Percentiles rank a stretch among this genome's conserved stretches.
Conservation (phyloP, 92 coral and sea anemone species). For the Chrysogorgia sp. region DNA sequence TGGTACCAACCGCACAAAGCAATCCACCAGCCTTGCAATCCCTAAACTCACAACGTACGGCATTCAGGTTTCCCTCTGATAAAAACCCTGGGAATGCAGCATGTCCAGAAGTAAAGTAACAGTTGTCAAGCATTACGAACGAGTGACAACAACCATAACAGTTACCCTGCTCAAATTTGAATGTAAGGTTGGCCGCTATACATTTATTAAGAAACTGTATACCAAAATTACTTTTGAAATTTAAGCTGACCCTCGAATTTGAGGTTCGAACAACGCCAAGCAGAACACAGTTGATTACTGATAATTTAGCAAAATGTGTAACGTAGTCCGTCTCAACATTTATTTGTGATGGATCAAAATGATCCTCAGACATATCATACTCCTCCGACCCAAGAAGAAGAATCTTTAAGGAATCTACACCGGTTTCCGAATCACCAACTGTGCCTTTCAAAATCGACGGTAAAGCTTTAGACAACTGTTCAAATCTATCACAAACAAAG, state of each 20-base stretch:
- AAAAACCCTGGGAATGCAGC: neutral
- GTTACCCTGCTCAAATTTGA: neutral
- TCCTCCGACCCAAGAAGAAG: neutral
- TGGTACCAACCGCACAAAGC: conserved; percentile 46
- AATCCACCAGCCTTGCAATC: conserved; percentile 66
- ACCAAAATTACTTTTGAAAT: neutral
- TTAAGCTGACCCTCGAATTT: neutral
- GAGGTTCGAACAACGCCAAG: conserved; percentile 3
- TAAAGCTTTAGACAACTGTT: neutral
- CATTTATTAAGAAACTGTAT: neutral
- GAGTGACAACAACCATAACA: neutral
- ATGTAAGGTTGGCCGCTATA: neutral
- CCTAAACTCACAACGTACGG: conserved; percentile 62
- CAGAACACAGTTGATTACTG: neutral
- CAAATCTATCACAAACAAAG: neutral
- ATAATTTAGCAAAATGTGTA: neutral
- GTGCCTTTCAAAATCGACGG: neutral
- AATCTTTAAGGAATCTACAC: neutral
- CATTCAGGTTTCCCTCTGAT: conserved; percentile 33
- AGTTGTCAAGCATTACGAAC: neutral
- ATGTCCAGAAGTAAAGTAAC: neutral
- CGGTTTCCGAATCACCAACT: neutral
- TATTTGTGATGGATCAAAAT: neutral
- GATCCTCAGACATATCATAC: neutral
- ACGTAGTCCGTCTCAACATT: no score